Evolutionary conservation across 2,888 invertebrate genomes (phyloP), one percentile per base, ranked within the genome.

Genomic region (Plagiodera versicolora): DNA sequence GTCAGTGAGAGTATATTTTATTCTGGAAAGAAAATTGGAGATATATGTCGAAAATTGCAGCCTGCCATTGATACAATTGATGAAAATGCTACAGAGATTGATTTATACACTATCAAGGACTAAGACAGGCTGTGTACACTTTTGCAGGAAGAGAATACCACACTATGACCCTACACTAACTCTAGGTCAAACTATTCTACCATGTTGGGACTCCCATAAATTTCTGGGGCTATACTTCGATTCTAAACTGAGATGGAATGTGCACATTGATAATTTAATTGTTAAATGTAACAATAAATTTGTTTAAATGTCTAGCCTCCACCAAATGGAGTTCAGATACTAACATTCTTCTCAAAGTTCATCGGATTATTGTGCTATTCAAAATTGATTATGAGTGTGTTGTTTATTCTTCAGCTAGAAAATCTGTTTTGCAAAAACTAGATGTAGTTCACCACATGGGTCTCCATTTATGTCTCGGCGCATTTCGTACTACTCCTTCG

Each of bases 261-360:
- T 28, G 28, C 9, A 4, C 5, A 28, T 28, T 28, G 28, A 28
- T 14, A n/a, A 48, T 10, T 11, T 60, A 28, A 28, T 28, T 6
- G 28, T 6, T 4, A 28, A 28, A 28, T 6, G 9, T 28, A 28
- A 9, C 28, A 28, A 28, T 28, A 28, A 9, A 4, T 6, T 28
- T 4, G 28, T 16, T 55, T 2, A 51, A 52, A 50, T 32, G 44
- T 20, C 4, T 56, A 6, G 30, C 30, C 6, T 28, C 24, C n/a
- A 51, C 45, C 17, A 51, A 50, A 18, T 60, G 52, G 56, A 56
- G 60, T 11, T 46, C 60, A 0, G 51, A 60, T 46, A 24, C 14
- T 17, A 24, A 56, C 9, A 28, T 46, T 8, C 24, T 60, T 8
- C 39, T 60, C 4, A 20, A 14, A 8, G 30, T 51, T 6, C 55